Evolutionary conservation across 2,113 vertebrate genomes (phyloP).

Genomic region (Eleginops maclovinus): DNA sequence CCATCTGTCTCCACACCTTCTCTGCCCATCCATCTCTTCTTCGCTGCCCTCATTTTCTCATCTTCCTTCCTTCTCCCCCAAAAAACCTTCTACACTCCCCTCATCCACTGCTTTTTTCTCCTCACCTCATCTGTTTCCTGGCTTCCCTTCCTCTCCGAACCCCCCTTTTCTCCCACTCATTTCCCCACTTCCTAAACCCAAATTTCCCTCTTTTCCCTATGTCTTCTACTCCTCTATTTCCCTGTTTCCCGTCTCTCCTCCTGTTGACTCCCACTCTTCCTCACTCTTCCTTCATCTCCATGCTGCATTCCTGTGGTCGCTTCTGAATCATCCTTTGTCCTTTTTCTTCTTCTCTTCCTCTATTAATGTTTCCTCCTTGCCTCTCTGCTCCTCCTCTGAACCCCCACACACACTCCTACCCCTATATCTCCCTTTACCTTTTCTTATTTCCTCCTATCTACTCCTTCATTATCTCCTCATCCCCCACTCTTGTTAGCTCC

Average conservation of each 20-base stretch:
- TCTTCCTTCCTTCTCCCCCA: neutral
- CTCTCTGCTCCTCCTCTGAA: neutral
- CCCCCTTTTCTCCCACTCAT: neutral
- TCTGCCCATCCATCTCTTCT: conserved; percentile 27
- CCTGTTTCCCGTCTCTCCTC: neutral
- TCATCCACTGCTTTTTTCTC: neutral
- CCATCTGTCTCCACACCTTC: conserved; percentile 1
- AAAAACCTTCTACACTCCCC: neutral
- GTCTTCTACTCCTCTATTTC: neutral
- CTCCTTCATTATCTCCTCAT: neutral
- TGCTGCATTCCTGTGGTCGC: neutral
- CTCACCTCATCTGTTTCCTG: neutral
- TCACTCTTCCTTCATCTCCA: neutral
- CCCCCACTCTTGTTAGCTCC: neutral
- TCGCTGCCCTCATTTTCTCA: conserved; percentile 7
- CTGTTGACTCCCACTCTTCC: neutral
- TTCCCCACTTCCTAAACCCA: neutral
- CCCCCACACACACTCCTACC: neutral
- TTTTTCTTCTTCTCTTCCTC: neutral
- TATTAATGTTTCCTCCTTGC: neutral
- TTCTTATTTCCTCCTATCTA: neutral
- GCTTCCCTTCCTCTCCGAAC: neutral
- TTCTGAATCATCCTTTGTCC: neutral
- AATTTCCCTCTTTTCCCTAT: neutral
- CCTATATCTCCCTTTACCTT: neutral